phyloP scores from a whole-genome alignment of 2,113 vertebrate genomes.

The Pavo muticus region DNA sequence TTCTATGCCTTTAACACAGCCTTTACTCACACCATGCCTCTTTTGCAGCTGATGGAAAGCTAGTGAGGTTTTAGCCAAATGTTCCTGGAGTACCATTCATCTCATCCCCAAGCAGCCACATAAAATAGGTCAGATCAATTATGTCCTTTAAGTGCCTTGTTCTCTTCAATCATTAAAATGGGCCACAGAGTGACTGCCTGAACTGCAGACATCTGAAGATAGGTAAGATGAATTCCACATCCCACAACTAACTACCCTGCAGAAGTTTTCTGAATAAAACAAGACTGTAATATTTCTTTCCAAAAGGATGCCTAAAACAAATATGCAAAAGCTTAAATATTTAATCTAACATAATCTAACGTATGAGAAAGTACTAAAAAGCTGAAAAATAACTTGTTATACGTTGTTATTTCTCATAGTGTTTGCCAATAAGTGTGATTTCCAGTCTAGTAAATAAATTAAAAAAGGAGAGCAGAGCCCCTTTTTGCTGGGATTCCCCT shows the following conservation, averaged over 20 bases:
- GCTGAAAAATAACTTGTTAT: not conserved
- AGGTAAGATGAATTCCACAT: not conserved
- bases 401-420: not conserved
- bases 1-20: not conserved
- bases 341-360: not conserved
- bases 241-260: not conserved
- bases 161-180: not conserved
- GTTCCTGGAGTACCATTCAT: not conserved
- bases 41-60: not conserved
- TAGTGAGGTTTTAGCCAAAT: not conserved
- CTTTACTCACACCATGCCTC: not conserved
- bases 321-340: not conserved
- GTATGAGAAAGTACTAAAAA: not conserved
- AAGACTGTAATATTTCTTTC: not conserved
- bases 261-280: not conserved
- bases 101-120: not conserved
- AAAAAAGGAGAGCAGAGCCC: not conserved
- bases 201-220: not conserved
- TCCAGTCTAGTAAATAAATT: not conserved
- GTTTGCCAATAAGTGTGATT: not conserved
- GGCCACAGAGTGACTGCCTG: not conserved
- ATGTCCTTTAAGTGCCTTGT: not conserved
- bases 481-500: not conserved
- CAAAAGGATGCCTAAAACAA: not conserved
- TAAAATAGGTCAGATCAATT: constrained; percentile 22